A percentile compares a stretch with the other conserved stretches of the same genome.
These are phyloP conservation scores for Arvicanthis niloticus DNA, from an alignment of 2,113 vertebrate species.

Conservation along the genomic window DNA sequence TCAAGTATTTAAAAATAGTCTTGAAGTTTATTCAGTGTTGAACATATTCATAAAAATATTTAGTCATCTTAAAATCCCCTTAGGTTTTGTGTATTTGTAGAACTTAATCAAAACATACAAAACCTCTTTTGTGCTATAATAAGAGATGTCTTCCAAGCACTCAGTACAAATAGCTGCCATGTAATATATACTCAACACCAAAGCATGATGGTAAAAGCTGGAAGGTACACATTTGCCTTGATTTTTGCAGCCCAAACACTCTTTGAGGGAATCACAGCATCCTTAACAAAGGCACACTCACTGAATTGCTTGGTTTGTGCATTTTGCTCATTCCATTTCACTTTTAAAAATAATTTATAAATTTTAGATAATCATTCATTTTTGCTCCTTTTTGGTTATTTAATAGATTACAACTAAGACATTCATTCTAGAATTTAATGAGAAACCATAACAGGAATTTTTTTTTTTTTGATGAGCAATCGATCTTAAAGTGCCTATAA, in stretches of 20 bases:
- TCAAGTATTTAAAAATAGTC: background rate
- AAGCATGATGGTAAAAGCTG: background rate
- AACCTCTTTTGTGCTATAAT: background rate
- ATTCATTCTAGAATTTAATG: background rate
- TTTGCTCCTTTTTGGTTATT: background rate
- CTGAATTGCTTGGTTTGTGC: background rate
- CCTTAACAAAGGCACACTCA: background rate
- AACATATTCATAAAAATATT: constrained; percentile 7
- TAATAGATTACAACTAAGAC: background rate
- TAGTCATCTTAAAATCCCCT: background rate
- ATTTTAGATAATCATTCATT: background rate
- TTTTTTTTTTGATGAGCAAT: background rate
- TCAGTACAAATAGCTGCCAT: background rate
- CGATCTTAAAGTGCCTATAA: background rate
- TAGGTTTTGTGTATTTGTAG: background rate
- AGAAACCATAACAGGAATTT: background rate
- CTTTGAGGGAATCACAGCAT: background rate
- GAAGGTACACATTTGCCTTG: background rate
- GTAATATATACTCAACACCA: background rate
- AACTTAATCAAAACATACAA: constrained; percentile 4
- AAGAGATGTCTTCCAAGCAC: background rate
- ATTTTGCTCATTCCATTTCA: background rate
- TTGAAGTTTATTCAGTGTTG: background rate
- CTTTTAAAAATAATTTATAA: background rate
- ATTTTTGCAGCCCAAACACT: background rate